phyloP scores from a whole-genome alignment of 2,888 invertebrate species.

The Pharmacophagus antenor region DNA sequence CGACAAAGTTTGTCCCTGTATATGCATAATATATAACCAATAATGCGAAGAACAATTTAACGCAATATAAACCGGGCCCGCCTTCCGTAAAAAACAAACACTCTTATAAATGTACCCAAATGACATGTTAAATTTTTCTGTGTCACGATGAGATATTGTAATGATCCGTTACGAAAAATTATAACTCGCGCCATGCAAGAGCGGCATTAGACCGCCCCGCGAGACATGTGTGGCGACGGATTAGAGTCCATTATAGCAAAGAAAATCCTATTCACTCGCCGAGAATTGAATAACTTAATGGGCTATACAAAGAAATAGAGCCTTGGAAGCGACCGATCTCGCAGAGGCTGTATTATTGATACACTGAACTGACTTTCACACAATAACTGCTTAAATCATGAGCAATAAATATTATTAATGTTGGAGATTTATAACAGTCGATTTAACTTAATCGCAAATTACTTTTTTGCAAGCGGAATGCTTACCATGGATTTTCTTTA shows the following conservation, averaged over 20 bases:
- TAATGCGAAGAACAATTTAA: constrained; percentile 51
- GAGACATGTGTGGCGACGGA: constrained; percentile 67
- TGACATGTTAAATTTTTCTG: constrained; percentile 79
- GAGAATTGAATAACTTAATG: constrained; percentile 77
- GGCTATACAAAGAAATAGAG: constrained; percentile 48
- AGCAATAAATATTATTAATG: constrained; percentile 7
- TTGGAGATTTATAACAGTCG: background rate
- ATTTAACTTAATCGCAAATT: background rate
- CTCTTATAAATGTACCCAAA: constrained; percentile 72
- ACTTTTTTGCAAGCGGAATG: background rate
- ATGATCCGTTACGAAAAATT: constrained; percentile 77
- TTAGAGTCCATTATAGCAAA: constrained; percentile 66
- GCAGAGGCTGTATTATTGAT: background rate
- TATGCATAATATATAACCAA: constrained; percentile 39
- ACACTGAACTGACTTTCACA: constrained; percentile 25
- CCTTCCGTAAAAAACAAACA: constrained; percentile 76
- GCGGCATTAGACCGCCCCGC: constrained; percentile 66
- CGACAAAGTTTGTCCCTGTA: background rate
- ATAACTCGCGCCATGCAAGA: constrained; percentile 73
- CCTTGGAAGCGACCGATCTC: constrained; percentile 42
- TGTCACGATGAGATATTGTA: constrained; percentile 79
- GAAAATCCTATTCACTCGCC: constrained; percentile 67
- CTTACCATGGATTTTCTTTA: background rate
- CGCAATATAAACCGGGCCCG: constrained; percentile 63
- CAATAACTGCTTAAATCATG: constrained; percentile 25